Evolutionary conservation across 2,797 vertebrate genomes (phyloP).

Genomic region (Lycodopsis pacificus): DNA sequence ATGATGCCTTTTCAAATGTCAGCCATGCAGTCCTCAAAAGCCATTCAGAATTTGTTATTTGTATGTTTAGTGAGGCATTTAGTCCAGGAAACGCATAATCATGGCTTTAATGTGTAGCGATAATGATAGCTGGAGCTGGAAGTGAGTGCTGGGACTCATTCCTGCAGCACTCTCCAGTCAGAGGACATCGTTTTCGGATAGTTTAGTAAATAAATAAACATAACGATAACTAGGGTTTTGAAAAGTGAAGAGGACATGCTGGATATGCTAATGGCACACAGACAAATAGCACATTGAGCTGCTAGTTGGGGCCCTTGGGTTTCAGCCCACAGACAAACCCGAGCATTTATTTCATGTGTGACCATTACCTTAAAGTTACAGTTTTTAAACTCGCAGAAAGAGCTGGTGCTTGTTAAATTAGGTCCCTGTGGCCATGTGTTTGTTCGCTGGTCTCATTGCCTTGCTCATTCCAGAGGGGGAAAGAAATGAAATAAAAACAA

Average conservation of each 20-base stretch:
- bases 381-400: conserved; percentile 42
- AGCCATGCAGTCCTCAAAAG: neutral
- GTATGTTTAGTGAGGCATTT: neutral
- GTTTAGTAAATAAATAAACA: conserved; percentile 1
- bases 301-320: conserved; percentile 25
- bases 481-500: conserved; percentile 14
- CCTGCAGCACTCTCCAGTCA: neutral
- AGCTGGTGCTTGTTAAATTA: conserved; percentile 53
- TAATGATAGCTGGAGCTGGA: neutral
- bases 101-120: neutral
- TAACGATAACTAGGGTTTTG: conserved; percentile 3
- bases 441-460: neutral
- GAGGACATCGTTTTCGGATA: neutral
- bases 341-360: conserved; percentile 39
- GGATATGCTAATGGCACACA: conserved; percentile 27
- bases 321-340: conserved; percentile 8
- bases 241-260: neutral
- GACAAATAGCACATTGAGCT: conserved; percentile 15
- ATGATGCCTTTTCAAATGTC: conserved; percentile 50
- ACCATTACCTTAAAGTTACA: conserved; percentile 54
- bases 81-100: neutral
- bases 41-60: conserved; percentile 12
- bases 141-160: neutral
- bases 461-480: neutral
- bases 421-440: conserved; percentile 58